Conservation (phyloP, 1,140 invertebrate genomes). For the Eueides isabella region DNA sequence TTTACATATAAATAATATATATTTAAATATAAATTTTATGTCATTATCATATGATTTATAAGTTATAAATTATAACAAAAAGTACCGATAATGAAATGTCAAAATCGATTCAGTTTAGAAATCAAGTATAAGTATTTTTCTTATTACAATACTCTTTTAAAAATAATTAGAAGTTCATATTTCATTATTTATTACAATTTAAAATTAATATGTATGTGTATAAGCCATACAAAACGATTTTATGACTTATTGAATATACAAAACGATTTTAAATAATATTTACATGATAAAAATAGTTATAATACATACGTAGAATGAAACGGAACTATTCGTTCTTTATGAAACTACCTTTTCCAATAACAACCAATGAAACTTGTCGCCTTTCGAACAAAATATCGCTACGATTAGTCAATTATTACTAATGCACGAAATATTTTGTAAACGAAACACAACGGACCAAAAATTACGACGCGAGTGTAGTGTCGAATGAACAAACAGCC, state of each 20-base stretch:
- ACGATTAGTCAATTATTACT: conserved; percentile 67
- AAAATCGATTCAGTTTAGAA: background rate
- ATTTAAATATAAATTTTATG: background rate
- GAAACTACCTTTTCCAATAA: conserved; percentile 20
- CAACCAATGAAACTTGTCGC: conserved; percentile 45
- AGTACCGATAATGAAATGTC: background rate
- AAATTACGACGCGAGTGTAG: conserved; percentile 72
- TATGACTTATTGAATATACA: too few relatives aligned
- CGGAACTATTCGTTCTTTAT: conserved; percentile 38
- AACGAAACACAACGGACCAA: conserved; percentile 56
- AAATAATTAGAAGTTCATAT: too few relatives aligned
- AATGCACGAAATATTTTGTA: conserved; percentile 68
- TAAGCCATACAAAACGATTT: too few relatives aligned
- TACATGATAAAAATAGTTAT: background rate
- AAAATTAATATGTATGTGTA: background rate
- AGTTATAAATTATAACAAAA: too few relatives aligned
- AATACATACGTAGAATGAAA: conserved; percentile 35
- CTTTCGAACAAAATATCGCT: conserved; percentile 18
- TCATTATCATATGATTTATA: background rate
- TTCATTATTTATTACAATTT: too few relatives aligned
- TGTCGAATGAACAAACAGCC: conserved; percentile 63
- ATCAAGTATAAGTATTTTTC: background rate
- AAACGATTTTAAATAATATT: too few relatives aligned
- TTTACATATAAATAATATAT: conserved; percentile 21
- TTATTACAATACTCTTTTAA: too few relatives aligned